Base-by-base conservation (phyloP, 2,113 vertebrate species). In the Pipa parva region DNA sequence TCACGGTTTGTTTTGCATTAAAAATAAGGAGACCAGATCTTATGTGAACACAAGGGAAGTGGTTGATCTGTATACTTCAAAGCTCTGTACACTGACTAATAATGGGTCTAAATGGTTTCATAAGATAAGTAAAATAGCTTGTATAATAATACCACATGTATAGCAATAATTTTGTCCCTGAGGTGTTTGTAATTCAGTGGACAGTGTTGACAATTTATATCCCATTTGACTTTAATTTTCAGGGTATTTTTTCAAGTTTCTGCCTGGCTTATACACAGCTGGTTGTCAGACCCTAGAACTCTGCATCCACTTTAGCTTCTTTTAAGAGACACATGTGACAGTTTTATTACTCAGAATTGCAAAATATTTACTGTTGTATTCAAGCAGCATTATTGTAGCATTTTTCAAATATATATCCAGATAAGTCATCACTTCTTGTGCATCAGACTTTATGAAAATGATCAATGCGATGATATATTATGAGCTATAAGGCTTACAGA, bases 221-320 rank as follows among this genome's bases (percentile, higher is more conserved):
- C 24, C 29, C 65, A 69, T 69, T 31, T 60, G 65, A 51, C 37
- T 69, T 27, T 60, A 13, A 69, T 69, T 67, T 60, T 9, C 29
- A 21, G 21, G 59, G 59, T 42, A 22, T 33, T 69, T 65, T 65
- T 45, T 37, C 17, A 31, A 29, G 57, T 27, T 42, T 63, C 27
- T 42, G 31, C 28, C 54, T 26, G 15, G 18, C 55, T 13, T 3
- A 2, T 9, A 2, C 59, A 5, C 31, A 71, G 54, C 31, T 72
- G 20, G 59, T 63, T 63, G 63, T 20, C 57, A 42, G 37, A 48
- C 26, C 0, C 52, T 25, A 52, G 25, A 22, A 2, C 20, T 49
- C 36, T 58, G 9, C 70, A 69, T 29, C 17, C 54, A 21, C 28
- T 42, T 1, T 31, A 63, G 58, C n/a, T 70, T 18, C 48, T 72